Conservation (phyloP, 2,113 vertebrate species). For the Cololabis saira region DNA sequence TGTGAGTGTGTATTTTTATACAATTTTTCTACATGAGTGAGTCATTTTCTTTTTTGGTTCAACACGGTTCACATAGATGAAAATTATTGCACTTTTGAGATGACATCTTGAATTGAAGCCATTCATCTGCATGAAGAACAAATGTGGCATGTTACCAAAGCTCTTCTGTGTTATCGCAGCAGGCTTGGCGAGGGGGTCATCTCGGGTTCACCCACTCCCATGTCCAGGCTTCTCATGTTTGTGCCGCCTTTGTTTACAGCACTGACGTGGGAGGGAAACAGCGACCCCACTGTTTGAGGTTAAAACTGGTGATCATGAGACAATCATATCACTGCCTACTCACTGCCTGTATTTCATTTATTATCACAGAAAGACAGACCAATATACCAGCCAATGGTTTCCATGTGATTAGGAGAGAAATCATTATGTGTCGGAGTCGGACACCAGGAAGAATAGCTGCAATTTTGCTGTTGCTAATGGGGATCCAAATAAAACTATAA, state of each 20-base stretch:
- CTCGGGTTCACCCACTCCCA: conserved; percentile 35
- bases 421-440: too few relatives aligned
- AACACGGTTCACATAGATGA: background rate
- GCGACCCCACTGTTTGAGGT: conserved; percentile 57
- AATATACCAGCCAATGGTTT: conserved; percentile 24
- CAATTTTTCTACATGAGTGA: too few relatives aligned
- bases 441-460: too few relatives aligned
- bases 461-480: too few relatives aligned
- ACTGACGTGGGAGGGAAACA: conserved; percentile 65
- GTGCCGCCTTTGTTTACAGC: conserved; percentile 53
- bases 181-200: conserved; percentile 35
- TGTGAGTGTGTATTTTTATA: too few relatives aligned
- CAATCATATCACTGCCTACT: conserved; percentile 50
- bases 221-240: conserved; percentile 58
- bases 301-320: conserved; percentile 54
- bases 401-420: conserved; percentile 12
- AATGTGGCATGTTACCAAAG: background rate
- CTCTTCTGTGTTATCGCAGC: conserved; percentile 30
- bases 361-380: background rate
- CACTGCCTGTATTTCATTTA: background rate
- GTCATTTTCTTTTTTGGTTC: too few relatives aligned
- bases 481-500: too few relatives aligned
- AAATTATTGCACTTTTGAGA: background rate
- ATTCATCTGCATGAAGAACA: background rate
- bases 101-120: background rate